Evolutionary conservation across 2,113 vertebrate genomes (phyloP), one percentile per base, ranked within the genome.

Genomic region (Drymodes brunneopygia): DNA sequence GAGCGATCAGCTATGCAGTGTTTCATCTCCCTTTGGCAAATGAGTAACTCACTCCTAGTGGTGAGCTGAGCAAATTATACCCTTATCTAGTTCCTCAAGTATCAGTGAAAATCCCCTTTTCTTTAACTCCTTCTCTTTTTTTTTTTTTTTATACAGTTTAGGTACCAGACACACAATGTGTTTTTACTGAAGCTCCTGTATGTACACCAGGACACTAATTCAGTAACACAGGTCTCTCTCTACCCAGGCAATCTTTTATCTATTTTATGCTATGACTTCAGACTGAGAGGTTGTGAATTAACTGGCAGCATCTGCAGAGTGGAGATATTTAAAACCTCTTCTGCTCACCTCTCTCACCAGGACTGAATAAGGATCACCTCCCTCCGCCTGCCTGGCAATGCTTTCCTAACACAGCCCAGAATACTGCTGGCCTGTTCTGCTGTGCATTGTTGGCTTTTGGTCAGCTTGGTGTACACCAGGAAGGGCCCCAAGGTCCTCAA

Each of bases 1-100:
- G n/a, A 73, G 48, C 10, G 20, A 12, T 29, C n/a, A 91, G 35
- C 35, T 67, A 42, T 1, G 0, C 31, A 8, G 14, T 3, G 0
- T 70, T 78, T 71, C 4, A 4, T 80, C 11, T 65, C 10, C 9
- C 2, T 31, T 10, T 51, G 8, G 21, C 40, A 85, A 10, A 27
- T 85, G 14, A 67, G 8, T 50, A 67, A 60, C 12, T 60, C 11
- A 14, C 65, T 86, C 13, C 12, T 15, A 53, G 18, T 44, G 23
- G 11, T 33, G 7, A 77, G 7, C 12, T 77, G 23, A 45, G 40
- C 69, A 57, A 69, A 53, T 25, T 48, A 13, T 57, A 61, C 48
- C 36, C 12, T 4, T 75, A 17, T 10, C 7, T 77, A 74, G 5
- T 23, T 81, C 19, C 33, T 73, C 9, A 38, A 27, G 7, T 45